A percentile compares a stretch with the other conserved stretches of the same genome.
Evolutionary conservation across 2,888 invertebrate species (phyloP).

Genomic region (Mylabris sibirica): DNA sequence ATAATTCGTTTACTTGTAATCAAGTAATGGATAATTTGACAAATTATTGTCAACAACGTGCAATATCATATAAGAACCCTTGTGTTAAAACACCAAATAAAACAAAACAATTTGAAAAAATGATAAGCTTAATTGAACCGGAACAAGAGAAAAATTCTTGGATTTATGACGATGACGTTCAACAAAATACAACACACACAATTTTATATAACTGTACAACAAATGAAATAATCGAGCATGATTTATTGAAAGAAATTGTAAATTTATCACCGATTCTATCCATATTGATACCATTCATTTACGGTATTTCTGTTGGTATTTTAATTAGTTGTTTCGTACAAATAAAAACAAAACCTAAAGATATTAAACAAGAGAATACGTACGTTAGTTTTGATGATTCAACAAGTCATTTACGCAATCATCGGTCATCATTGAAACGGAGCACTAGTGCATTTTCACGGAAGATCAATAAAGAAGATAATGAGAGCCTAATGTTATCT

Average conservation of each 20-base stretch:
- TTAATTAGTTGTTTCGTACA: slow-evolving; percentile 24
- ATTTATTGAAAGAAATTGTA: slow-evolving; percentile 36
- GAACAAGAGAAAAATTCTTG: slow-evolving; percentile 49
- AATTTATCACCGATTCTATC: slow-evolving; percentile 39
- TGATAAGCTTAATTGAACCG: slow-evolving; percentile 62
- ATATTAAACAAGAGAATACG: slow-evolving; percentile 10
- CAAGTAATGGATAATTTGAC: slow-evolving; percentile 60
- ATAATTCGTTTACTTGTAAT: slow-evolving; percentile 68
- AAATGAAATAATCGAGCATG: slow-evolving; percentile 27
- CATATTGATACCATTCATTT: slow-evolving; percentile 29
- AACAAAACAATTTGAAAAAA: slow-evolving; percentile 60
- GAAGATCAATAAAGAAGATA: slow-evolving; percentile 11
- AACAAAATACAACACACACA: slow-evolving; percentile 23
- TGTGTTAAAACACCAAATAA: slow-evolving; percentile 43
- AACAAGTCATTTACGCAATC: slow-evolving; percentile 17
- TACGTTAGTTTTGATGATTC: slow-evolving; percentile 23
- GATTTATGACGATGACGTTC: slow-evolving; percentile 59
- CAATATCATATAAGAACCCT: slow-evolving; percentile 61
- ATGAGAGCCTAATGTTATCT: slow-evolving; percentile 17
- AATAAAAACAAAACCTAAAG: background rate
- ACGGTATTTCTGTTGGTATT: slow-evolving; percentile 29
- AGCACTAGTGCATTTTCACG: background rate
- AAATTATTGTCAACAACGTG: slow-evolving; percentile 59
- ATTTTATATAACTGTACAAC: slow-evolving; percentile 30
- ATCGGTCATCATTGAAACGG: background rate